phyloP scores from a whole-genome alignment of 2,888 invertebrate genomes.

The Glyphotaelius pellucidus region DNA sequence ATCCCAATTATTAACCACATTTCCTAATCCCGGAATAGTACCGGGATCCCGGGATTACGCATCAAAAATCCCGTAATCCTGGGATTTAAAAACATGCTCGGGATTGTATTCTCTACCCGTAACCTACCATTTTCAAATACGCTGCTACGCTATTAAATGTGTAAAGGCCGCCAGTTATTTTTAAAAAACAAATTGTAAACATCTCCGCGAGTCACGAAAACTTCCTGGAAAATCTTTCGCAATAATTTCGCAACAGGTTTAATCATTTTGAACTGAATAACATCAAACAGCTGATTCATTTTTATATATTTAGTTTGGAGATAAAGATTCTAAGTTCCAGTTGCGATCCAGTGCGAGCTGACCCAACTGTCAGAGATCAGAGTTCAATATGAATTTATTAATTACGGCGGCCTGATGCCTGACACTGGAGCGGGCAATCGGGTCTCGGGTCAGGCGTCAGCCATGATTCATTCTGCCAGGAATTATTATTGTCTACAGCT shows the following conservation, averaged over 20 bases:
- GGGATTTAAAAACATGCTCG: too few species aligned
- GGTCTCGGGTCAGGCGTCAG: neutral
- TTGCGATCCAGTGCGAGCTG: neutral
- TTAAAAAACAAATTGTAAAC: neutral
- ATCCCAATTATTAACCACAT: too few species aligned
- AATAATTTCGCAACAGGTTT: neutral
- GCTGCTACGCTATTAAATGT: too few species aligned
- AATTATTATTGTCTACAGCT: neutral
- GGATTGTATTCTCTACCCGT: too few species aligned
- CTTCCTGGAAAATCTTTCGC: neutral
- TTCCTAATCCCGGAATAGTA: too few species aligned
- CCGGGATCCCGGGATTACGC: too few species aligned
- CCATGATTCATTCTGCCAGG: neutral
- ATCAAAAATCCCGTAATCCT: too few species aligned
- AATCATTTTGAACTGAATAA: neutral
- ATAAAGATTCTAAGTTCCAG: neutral
- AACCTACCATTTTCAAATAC: too few species aligned
- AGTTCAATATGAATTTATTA: slow-evolving; percentile 35
- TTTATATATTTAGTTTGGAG: neutral
- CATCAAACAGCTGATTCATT: neutral
- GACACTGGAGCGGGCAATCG: neutral
- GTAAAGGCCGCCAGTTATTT: neutral
- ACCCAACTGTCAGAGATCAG: neutral
- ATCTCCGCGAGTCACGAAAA: neutral
- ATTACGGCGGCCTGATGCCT: neutral